Base-by-base conservation (phyloP, 2,113 vertebrate species). In the Hippocampus mohnikei region DNA sequence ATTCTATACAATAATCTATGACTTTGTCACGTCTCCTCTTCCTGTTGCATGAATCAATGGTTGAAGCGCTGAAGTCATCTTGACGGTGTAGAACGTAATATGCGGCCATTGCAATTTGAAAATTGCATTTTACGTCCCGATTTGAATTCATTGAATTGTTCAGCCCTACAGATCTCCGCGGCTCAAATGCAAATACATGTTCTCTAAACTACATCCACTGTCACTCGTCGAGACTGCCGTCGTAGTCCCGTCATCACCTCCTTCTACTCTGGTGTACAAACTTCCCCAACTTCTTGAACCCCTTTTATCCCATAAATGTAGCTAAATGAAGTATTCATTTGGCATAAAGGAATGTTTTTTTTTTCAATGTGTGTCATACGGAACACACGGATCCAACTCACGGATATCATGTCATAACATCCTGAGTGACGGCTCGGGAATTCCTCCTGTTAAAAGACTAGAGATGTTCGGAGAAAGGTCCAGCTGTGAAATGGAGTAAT, bases 401-500 rank as follows among this genome's bases (percentile, higher is more conserved):
- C 68, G 62, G 61, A 79, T 78, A 75, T 84, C 77, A 83, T 71
- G 75, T 72, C 67, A 68, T 63, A 25, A 73, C 72, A 77, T 85
- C 67, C 75, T 78, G 62, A 79, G 66, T 66, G 64, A 81, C 63
- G 76, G 60, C 72, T 18, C 58, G 67, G 70, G 80, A 75, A 76
- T 80, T 59, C 69, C 83, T 88, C 77, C 77, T 85, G 80, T 84
- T 72, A 76, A 72, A 88, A 82, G 64, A 85, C 81, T 86, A 66
- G 75, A 73, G 76, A 59, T 76, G 79, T 83, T 73, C 79, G 72
- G 73, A 16, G 42, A 84, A 81, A 74, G 29, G 18, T 84, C 82
- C 84, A 79, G 78, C 84, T 87, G 82, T 85, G 85, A 86, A 84
- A 85, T 75, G 52, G 71, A 77, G 79, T 80, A 78, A 83, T 81